Base-by-base conservation (phyloP, 2,113 vertebrate genomes). In the Larimichthys crocea region DNA sequence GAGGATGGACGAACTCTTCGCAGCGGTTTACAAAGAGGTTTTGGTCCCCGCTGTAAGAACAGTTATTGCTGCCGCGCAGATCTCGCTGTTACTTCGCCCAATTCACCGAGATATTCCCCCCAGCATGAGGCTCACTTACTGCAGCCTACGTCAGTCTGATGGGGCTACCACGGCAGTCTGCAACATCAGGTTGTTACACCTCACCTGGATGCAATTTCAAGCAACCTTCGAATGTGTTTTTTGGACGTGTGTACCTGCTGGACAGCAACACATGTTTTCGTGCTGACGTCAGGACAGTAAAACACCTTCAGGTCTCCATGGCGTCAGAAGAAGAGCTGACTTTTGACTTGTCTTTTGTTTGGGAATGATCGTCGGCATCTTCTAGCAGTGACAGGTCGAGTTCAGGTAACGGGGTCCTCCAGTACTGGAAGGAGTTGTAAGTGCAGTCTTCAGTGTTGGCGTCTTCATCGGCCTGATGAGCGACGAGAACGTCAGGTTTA, bases 341-440 rank as follows among this genome's bases (percentile, higher is more conserved):
- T 76, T 85, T 90, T 60, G 69, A 26, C 56, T 82, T 83, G 14
- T 82, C 83, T 52, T 67, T 90, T 64, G 70, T 68, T 49, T 75
- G 67, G 16, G 80, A 22, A 14, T 14, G 15, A 7, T 49, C 49
- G 1, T 16, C 44, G 1, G 70, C 20, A 24, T 92, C 92, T 62
- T 96, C 94, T 62, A 99, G 91, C 78, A 97, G 95, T 60, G 96
- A 95, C 55, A 97, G 83, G 83, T 98, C 95, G 46, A 99, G 52
- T 60, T 94, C 60, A 8, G 97, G 97, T 76, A 99, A 91, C 7
- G 97, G 97, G 68, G 89, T 78, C 90, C 96, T 97, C 98, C 98
- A 99, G 73, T 94, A 99, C 82, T 97, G 96, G 90, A 99, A 99
- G 20, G 96, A 95, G 83, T 99, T 99, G 89, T 93, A 99, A 1